phyloP scores from a whole-genome alignment of 2,888 invertebrate genomes.

The Crocallis elinguaria region DNA sequence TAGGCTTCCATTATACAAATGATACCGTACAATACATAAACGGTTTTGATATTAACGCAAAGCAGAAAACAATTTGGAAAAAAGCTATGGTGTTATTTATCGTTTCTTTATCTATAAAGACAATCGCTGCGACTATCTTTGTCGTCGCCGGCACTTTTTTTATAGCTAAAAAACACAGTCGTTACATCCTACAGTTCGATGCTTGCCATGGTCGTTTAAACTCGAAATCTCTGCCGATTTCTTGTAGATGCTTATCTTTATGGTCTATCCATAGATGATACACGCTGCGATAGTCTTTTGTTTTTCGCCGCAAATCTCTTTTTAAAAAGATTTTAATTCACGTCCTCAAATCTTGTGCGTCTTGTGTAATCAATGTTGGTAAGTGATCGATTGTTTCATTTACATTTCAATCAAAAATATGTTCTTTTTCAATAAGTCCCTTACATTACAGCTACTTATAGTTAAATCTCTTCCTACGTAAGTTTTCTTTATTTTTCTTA shows the following conservation, averaged over 20 bases:
- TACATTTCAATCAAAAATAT: no score
- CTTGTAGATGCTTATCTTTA: slow-evolving; percentile 77
- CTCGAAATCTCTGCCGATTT: slow-evolving; percentile 69
- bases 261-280: slow-evolving; percentile 53
- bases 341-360: neutral
- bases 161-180: slow-evolving; percentile 63
- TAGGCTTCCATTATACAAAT: slow-evolving; percentile 2
- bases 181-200: slow-evolving; percentile 61
- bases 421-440: no score
- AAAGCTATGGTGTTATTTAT: slow-evolving; percentile 79
- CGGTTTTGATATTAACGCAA: slow-evolving; percentile 14
- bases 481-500: no score
- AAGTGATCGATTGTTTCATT: no score
- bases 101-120: slow-evolving; percentile 65
- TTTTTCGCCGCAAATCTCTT: slow-evolving; percentile 30
- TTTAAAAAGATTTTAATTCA: neutral
- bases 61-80: slow-evolving; percentile 34
- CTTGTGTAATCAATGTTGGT: no score
- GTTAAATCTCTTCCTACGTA: no score
- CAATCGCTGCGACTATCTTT: slow-evolving; percentile 68
- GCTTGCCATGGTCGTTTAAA: slow-evolving; percentile 57
- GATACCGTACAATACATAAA: slow-evolving; percentile 6
- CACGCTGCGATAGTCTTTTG: slow-evolving; percentile 29
- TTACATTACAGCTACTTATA: no score
- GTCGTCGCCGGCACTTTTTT: slow-evolving; percentile 73